Evolutionary conservation across 2,113 vertebrate genomes (phyloP).

Genomic region (Scalopus aquaticus): DNA sequence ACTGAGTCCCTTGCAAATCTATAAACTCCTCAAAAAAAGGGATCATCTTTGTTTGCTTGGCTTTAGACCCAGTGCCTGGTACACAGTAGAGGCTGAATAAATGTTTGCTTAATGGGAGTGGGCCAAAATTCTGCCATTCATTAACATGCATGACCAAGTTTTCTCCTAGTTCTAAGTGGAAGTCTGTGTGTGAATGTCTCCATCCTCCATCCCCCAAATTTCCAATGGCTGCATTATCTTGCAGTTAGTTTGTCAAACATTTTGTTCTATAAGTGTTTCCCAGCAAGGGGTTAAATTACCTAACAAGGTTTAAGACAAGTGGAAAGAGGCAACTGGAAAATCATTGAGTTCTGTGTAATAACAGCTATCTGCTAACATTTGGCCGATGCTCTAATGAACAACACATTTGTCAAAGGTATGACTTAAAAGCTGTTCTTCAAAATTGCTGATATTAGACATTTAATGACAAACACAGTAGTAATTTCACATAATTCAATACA

Average conservation of each 20-base stretch:
- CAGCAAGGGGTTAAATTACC: background rate
- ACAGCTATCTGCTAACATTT: background rate
- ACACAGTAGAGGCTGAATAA: constrained; percentile 17
- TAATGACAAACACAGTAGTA: background rate
- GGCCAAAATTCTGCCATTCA: background rate
- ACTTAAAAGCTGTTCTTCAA: background rate
- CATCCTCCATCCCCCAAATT: background rate
- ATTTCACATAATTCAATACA: background rate
- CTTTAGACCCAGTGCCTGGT: constrained; percentile 3
- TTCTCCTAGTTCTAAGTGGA: background rate
- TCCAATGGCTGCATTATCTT: background rate
- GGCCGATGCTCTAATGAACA: background rate
- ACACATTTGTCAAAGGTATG: background rate
- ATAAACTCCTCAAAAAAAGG: background rate
- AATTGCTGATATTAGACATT: background rate
- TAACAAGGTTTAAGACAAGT: background rate
- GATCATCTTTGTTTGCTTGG: background rate
- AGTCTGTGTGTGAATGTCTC: background rate
- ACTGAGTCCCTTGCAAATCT: background rate
- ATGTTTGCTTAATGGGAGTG: background rate
- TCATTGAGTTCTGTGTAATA: background rate
- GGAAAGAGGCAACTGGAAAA: constrained; percentile 30
- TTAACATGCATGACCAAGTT: background rate
- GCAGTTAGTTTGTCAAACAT: background rate
- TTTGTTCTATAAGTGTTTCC: background rate